Evolutionary conservation across 1,140 invertebrate species (phyloP).

Genomic region (Papilio machaon): DNA sequence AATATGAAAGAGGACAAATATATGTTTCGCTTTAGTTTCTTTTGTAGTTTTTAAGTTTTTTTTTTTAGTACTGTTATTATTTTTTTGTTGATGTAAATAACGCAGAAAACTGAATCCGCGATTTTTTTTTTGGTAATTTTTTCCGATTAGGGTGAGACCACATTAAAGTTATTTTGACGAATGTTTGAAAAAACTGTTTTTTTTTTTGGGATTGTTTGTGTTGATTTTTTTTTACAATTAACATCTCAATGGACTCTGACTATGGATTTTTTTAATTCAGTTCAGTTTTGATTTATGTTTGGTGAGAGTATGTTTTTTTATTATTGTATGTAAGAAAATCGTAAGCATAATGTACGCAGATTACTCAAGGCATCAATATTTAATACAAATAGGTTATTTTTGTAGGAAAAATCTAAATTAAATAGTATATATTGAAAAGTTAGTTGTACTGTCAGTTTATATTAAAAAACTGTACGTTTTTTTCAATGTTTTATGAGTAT

Average conservation of each 20-base stretch:
- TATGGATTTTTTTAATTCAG: neutral
- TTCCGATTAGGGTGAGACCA: constrained; percentile 30
- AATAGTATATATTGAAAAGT: neutral
- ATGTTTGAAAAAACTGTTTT: no score
- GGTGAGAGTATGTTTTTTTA: neutral
- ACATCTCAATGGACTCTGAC: no score
- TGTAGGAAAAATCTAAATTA: neutral
- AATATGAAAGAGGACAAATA: constrained; percentile 30
- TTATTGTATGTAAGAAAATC: neutral
- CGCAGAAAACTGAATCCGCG: neutral
- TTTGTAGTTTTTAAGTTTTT: constrained; percentile 25
- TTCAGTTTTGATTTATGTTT: neutral
- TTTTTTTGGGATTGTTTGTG: neutral
- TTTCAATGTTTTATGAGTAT: neutral
- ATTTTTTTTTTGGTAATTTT: neutral
- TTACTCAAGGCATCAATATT: neutral
- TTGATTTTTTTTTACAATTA: neutral
- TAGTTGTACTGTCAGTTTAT: no score
- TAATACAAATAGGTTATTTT: neutral
- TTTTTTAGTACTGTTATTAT: constrained; percentile 28
- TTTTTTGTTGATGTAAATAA: constrained; percentile 37
- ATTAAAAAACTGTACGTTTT: no score
- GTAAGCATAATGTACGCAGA: neutral
- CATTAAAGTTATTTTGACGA: neutral
- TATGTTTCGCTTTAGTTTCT: neutral